A percentile compares a stretch with the other conserved stretches of the same genome.
Conservation (phyloP, 2,113 vertebrate species). For the Rhinolophus ferrumequinum region DNA sequence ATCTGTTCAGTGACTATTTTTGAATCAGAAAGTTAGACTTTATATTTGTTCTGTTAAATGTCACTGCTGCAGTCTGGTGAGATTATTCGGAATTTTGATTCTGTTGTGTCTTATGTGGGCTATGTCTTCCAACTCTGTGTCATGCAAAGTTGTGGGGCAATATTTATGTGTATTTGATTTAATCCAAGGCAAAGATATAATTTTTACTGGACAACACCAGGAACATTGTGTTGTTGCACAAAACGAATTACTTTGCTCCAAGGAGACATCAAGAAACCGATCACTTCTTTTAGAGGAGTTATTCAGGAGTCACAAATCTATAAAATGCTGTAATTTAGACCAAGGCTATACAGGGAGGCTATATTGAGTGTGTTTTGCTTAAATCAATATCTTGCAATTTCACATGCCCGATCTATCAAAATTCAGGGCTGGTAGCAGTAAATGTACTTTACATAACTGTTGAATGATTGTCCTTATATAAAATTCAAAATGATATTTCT, state of each 20-base stretch:
- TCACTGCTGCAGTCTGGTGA: not conserved
- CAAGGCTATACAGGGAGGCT: not conserved
- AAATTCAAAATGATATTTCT: not conserved
- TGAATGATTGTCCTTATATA: not conserved
- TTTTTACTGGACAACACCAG: not conserved
- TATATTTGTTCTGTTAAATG: conserved; percentile 20
- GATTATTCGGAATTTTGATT: not conserved
- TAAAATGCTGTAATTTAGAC: not conserved
- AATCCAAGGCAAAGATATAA: not conserved
- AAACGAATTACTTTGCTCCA: not conserved
- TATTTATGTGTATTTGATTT: not conserved
- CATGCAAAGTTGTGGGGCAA: not conserved
- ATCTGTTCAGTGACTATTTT: conserved; percentile 5
- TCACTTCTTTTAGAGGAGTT: not conserved
- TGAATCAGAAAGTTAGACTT: conserved; percentile 21
- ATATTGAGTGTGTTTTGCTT: not conserved
- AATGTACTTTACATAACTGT: not conserved
- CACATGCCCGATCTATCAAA: not conserved
- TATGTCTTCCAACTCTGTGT: not conserved
- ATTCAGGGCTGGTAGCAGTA: not conserved
- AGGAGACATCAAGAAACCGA: not conserved
- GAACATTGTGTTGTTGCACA: not conserved
- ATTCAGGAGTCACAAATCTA: not conserved
- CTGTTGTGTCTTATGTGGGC: not conserved
- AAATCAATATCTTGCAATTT: conserved; percentile 18